Base-by-base conservation (phyloP, 2,113 vertebrate genomes). In the Tympanuchus pallidicinctus region DNA sequence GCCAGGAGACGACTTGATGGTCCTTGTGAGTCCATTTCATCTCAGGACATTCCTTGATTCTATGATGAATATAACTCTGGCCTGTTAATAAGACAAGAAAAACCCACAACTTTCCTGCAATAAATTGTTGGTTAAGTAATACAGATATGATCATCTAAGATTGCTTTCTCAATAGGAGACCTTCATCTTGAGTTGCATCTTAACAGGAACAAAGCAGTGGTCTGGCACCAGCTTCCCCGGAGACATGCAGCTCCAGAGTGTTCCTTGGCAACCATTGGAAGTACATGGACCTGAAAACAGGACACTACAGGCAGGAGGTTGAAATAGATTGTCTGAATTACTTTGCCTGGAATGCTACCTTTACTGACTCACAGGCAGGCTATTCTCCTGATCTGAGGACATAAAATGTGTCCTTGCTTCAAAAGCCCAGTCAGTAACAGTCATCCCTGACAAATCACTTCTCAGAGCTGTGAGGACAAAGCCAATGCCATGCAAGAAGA, bases 211-310 rank as follows among this genome's bases (percentile, higher is more conserved):
- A 30, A 6, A 73, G 3, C 7, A 32, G 18, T 30, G 57, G 5
- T 5, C 30, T 59, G n/a, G 6, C 4, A 50, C 28, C 27, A 74
- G 4, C 32, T 86, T 63, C 45, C 8, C 16, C 30, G 16, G 45
- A 74, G 8, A n/a, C 0, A 0, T 0, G 30, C 25, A 73, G 38
- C 5, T 48, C 18, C 48, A 36, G 6, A 48, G 13, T 43, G 22
- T 3, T 40, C 3, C 8, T 56, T 76, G 13, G 8, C 13, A 86
- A 28, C 6, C 19, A 43, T 36, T 38, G 17, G 19, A 42, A 61
- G 77, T 30, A 57, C 16, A 45, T 45, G 18, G 12, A 4, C 10
- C 8, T 10, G 28, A 66, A 76, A 88, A 22, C 4, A 78, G 25
- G 45, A 60, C 34, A 65, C 18, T 71, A 43, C 11, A 50, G 32